Base-by-base conservation (phyloP, 2,113 vertebrate species). In the Psilopsiagon aymara region DNA sequence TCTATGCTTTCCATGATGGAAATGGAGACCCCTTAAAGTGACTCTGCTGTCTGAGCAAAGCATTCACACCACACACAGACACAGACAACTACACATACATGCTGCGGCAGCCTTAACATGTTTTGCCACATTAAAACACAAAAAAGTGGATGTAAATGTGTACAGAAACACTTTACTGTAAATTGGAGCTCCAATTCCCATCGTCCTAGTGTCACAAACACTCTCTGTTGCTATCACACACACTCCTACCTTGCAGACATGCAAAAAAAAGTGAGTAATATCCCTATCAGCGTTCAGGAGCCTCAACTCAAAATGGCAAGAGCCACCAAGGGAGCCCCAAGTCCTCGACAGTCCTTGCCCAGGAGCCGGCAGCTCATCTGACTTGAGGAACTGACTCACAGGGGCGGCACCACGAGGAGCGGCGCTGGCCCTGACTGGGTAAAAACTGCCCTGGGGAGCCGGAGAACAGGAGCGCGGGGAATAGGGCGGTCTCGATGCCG, bases 21-120 rank as follows among this genome's bases (percentile, higher is more conserved):
- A 55, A 74, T 0, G 2, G 11, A 73, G 27, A 51, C 3, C 14
- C 23, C 21, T 49, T 5, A 0, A 84, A 84, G 41, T 31, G 24
- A 73, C 53, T 13, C 8, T 0, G 0, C 37, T 35, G 8, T 39
- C 33, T 33, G 33, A 27, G 13, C 7, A 75, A 44, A 92, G 10
- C 31, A 46, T 35, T 55, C 47, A 27, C 17, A 43, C 33, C 16
- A 31, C 33, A 19, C 4, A 4, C 8, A 66, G 11, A 7, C n/a
- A 21, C 8, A 31, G 8, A 37, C 14, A 52, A 21, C 47, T 14
- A 39, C 10, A 21, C 8, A 14, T 3, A 13, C 3, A 53, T 18
- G 28, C 12, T 52, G 20, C 43, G 57, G 35, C 60, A 66, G 8
- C 59, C 20, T 59, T 63, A 29, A 24, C 41, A 68, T 3, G 9